These are phyloP conservation scores for Heliconius hortense DNA, from an alignment of 2,888 invertebrate species.

Conservation along the genomic window DNA sequence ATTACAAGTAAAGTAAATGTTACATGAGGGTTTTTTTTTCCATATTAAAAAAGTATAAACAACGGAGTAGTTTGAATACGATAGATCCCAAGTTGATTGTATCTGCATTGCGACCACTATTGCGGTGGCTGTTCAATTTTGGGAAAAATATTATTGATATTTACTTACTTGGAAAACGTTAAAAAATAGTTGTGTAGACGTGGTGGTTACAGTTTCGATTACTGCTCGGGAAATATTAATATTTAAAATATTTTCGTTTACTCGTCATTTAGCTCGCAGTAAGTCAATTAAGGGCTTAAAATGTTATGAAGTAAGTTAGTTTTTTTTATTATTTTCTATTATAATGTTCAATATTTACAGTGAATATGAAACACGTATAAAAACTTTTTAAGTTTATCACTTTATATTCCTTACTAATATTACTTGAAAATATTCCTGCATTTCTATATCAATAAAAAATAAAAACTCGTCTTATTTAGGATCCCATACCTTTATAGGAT, in stretches of 20 bases:
- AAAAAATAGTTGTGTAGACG: background rate
- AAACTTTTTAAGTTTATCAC: too few relatives aligned
- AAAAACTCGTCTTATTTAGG: too few relatives aligned
- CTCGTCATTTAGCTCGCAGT: background rate
- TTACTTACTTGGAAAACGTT: background rate
- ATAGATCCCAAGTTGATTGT: constrained; percentile 20
- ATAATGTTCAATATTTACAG: too few relatives aligned
- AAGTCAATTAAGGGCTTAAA: background rate
- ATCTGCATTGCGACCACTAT: constrained; percentile 39
- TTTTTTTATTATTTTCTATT: background rate
- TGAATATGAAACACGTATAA: too few relatives aligned
- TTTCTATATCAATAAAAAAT: too few relatives aligned
- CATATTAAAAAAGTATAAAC: background rate
- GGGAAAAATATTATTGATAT: background rate
- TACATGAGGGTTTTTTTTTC: background rate
- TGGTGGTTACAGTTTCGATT: background rate
- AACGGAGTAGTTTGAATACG: background rate
- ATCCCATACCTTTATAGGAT: too few relatives aligned
- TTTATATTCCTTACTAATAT: too few relatives aligned
- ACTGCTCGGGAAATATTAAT: background rate
- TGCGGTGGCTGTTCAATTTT: constrained; percentile 23
- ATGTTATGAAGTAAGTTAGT: too few relatives aligned
- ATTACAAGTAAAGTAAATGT: background rate
- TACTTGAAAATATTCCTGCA: too few relatives aligned
- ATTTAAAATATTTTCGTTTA: background rate